Percentiles rank a stretch among this genome's conserved stretches.
phyloP scores from a whole-genome alignment of 2,797 vertebrate genomes.

The Sebastes iracundus region DNA sequence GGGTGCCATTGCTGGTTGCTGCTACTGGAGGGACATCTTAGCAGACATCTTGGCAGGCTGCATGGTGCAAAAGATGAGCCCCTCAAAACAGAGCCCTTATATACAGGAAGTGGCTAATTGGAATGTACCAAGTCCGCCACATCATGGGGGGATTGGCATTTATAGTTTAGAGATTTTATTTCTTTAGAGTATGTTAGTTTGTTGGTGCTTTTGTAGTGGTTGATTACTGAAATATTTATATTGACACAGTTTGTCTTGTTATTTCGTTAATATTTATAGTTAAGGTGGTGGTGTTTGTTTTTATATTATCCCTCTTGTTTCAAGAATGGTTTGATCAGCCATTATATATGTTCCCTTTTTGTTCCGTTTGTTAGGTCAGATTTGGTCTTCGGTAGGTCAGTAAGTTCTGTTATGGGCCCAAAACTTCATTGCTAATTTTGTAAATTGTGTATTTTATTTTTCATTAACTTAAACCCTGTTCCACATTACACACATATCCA shows the following conservation, averaged over 20 bases:
- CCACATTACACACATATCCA: background rate
- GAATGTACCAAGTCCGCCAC: too few relatives aligned
- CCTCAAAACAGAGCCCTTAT: background rate
- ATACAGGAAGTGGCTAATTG: background rate
- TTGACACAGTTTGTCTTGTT: background rate
- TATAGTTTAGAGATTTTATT: background rate
- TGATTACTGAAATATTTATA: background rate
- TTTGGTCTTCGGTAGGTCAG: background rate
- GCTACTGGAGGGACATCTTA: background rate
- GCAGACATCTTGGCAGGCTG: background rate
- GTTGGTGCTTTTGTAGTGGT: background rate
- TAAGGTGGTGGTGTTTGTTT: background rate
- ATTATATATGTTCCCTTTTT: background rate
- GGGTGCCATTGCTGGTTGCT: background rate
- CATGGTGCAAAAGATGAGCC: background rate
- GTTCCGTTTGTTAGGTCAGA: background rate
- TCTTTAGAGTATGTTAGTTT: background rate
- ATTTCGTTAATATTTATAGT: background rate
- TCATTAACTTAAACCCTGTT: background rate
- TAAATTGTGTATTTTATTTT: background rate
- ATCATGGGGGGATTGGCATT: background rate
- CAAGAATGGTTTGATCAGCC: background rate
- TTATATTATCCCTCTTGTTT: background rate
- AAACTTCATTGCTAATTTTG: background rate
- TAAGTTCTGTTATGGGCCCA: background rate